These are phyloP conservation scores for Drosophila rubida DNA, from an alignment of 2,888 invertebrate species.

Conservation along the genomic window DNA sequence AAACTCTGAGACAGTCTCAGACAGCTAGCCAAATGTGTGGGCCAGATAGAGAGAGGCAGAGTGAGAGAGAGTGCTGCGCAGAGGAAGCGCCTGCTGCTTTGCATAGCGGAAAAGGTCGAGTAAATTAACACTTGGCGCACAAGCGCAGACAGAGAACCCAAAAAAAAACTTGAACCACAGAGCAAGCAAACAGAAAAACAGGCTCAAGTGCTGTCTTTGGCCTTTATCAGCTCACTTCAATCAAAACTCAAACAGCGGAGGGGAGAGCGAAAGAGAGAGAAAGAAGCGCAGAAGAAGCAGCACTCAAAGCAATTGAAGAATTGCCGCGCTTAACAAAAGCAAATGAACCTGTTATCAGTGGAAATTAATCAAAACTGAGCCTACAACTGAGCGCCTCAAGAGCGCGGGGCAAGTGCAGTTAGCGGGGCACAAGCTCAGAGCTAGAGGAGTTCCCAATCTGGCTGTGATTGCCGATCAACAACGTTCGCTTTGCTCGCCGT, in stretches of 20 bases:
- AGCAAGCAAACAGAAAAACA: background rate
- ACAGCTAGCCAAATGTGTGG: conserved; percentile 4
- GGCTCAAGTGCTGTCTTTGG: conserved; percentile 13
- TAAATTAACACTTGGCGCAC: conserved; percentile 49
- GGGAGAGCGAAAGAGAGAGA: conserved; percentile 27
- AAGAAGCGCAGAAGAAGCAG: background rate
- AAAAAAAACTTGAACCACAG: background rate
- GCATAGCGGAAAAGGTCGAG: conserved; percentile 60
- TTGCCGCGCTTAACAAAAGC: conserved; percentile 74
- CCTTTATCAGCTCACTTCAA: conserved; percentile 66
- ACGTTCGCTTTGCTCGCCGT: conserved; percentile 12
- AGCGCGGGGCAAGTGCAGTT: background rate
- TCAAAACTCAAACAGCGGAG: conserved; percentile 49
- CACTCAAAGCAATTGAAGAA: conserved; percentile 68
- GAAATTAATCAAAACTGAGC: conserved; percentile 73
- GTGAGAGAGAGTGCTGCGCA: background rate
- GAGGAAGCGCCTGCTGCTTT: conserved; percentile 68
- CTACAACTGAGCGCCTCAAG: conserved; percentile 13
- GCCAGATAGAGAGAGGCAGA: background rate
- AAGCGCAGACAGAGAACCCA: background rate
- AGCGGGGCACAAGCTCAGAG: background rate
- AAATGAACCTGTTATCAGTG: conserved; percentile 81
- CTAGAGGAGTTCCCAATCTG: conserved; percentile 15
- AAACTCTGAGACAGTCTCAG: background rate
- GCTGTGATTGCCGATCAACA: conserved; percentile 18